Percentiles rank a stretch among this genome's conserved stretches.
Evolutionary conservation across 1,140 invertebrate species (phyloP).

Genomic region (Calliopsis andreniformis): DNA sequence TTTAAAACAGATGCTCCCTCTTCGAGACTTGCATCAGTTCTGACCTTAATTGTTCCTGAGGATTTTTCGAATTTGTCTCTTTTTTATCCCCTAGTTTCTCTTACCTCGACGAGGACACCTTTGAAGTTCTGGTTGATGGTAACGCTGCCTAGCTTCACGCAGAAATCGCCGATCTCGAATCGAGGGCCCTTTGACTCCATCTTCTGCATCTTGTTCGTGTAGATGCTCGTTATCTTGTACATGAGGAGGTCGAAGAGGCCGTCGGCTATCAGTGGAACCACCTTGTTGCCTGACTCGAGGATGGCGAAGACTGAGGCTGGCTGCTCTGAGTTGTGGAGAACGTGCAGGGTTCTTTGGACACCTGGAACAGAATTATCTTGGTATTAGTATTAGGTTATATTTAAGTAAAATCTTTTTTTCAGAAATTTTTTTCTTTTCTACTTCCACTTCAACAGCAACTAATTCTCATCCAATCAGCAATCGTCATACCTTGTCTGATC

Average conservation of each 20-base stretch:
- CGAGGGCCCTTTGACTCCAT: slow-evolving; percentile 94
- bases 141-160: slow-evolving; percentile 96
- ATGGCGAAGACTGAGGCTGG: slow-evolving; percentile 96
- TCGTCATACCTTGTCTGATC: too few species aligned
- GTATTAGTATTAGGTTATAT: too few species aligned
- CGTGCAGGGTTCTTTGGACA: slow-evolving; percentile 90
- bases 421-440: too few species aligned
- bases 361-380: slow-evolving; percentile 68
- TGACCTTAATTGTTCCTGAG: background rate
- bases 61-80: too few species aligned
- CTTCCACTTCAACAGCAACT: too few species aligned
- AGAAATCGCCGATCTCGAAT: slow-evolving; percentile 96
- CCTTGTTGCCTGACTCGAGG: slow-evolving; percentile 92
- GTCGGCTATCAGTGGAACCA: slow-evolving; percentile 93
- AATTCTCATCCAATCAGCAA: too few species aligned
- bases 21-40: too few species aligned
- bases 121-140: slow-evolving; percentile 96
- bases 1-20: background rate
- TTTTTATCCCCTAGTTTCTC: background rate
- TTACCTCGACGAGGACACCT: slow-evolving; percentile 95
- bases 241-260: slow-evolving; percentile 95
- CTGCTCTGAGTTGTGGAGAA: slow-evolving; percentile 97
- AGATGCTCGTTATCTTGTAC: slow-evolving; percentile 93
- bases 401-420: too few species aligned
- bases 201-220: slow-evolving; percentile 93